Evolutionary conservation across 2,888 invertebrate genomes (phyloP).

Genomic region (Scaptomyza flava): DNA sequence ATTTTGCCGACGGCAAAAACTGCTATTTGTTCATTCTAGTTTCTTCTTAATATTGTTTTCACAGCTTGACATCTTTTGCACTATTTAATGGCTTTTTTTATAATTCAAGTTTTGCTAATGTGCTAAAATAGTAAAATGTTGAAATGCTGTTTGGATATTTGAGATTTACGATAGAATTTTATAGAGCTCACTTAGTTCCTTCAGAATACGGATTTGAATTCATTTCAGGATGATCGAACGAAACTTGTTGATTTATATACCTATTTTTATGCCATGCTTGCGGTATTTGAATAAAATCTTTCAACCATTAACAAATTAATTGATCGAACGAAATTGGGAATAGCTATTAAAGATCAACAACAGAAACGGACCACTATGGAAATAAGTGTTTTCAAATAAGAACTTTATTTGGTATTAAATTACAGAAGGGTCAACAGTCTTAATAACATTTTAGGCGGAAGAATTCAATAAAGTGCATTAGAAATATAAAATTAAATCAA

Average conservation of each 20-base stretch:
- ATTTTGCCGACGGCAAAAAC: conserved; percentile 36
- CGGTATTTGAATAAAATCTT: conserved; percentile 42
- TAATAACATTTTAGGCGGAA: neutral
- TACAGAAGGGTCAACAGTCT: conserved; percentile 26
- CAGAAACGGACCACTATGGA: conserved; percentile 32
- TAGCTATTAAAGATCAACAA: conserved; percentile 24
- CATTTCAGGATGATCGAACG: conserved; percentile 26
- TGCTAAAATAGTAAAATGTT: conserved; percentile 19
- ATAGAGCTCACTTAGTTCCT: conserved; percentile 44
- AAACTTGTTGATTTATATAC: conserved; percentile 27
- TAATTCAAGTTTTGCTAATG: conserved; percentile 3
- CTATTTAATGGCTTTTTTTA: conserved; percentile 4
- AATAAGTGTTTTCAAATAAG: conserved; percentile 17
- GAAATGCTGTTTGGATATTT: conserved; percentile 45
- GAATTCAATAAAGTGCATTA: neutral
- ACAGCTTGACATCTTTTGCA: conserved; percentile 13
- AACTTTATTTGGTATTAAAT: conserved; percentile 26
- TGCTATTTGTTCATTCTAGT: neutral
- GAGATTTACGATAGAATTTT: conserved; percentile 56
- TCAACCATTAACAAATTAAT: conserved; percentile 52
- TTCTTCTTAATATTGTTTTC: neutral
- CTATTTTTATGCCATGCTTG: conserved; percentile 2
- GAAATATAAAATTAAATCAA: neutral
- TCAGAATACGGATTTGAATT: conserved; percentile 19
- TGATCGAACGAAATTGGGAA: conserved; percentile 37